Conservation (phyloP, 2,888 invertebrate genomes). For the Gnatocerus cornutus region DNA sequence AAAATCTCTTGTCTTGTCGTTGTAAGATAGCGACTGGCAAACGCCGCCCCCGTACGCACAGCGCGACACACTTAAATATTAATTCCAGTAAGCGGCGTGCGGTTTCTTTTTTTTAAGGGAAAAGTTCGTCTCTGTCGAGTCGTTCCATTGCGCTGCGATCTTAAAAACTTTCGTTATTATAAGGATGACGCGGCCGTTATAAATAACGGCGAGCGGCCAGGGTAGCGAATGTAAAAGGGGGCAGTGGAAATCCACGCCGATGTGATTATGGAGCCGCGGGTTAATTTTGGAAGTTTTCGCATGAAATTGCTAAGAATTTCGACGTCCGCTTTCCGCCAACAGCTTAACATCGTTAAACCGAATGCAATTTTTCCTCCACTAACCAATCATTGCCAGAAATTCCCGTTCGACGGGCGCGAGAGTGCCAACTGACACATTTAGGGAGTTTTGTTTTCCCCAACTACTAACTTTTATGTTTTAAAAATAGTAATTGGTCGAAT, state of each 20-base stretch:
- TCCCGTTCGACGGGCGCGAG: too few relatives aligned
- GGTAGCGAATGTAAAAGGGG: background rate
- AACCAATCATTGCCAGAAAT: too few relatives aligned
- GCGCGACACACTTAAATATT: conserved; percentile 69
- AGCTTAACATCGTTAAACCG: too few relatives aligned
- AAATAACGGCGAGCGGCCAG: conserved; percentile 21
- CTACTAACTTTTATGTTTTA: too few relatives aligned
- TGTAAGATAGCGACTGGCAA: conserved; percentile 31
- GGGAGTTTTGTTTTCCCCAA: too few relatives aligned
- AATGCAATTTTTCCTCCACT: too few relatives aligned
- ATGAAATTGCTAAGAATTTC: too few relatives aligned
- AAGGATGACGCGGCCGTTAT: conserved; percentile 24
- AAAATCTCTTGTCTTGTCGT: conserved; percentile 49
- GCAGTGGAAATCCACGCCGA: background rate
- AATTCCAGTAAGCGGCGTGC: conserved; percentile 53
- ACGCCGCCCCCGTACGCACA: conserved; percentile 58
- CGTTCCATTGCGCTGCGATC: conserved; percentile 37
- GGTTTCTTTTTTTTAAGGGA: conserved; percentile 52
- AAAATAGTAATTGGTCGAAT: too few relatives aligned
- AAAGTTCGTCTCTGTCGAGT: conserved; percentile 38
- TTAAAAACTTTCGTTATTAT: conserved; percentile 43
- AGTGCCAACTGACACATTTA: too few relatives aligned
- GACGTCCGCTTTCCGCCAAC: too few relatives aligned
- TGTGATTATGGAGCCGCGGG: too few relatives aligned
- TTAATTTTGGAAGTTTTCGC: too few relatives aligned